phyloP scores from a whole-genome alignment of 2,113 vertebrate genomes.

The Rattus norvegicus region DNA sequence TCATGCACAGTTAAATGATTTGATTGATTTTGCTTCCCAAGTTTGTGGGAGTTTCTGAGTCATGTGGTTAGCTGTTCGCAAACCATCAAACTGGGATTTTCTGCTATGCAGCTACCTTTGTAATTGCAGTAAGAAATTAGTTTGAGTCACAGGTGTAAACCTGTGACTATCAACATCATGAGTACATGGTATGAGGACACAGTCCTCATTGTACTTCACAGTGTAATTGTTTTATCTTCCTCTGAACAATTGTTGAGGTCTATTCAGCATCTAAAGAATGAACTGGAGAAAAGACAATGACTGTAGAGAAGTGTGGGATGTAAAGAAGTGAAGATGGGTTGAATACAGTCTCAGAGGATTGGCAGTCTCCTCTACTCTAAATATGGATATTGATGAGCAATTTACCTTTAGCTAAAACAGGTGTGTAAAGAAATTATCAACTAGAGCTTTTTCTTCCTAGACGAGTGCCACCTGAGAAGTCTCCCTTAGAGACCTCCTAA shows the following conservation, averaged over 20 bases:
- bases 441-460: background rate
- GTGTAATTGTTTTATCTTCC: background rate
- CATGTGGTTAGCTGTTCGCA: background rate
- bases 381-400: background rate
- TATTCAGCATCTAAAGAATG: background rate
- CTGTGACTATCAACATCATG: background rate
- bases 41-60: constrained; percentile 12
- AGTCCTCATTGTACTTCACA: background rate
- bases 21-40: constrained; percentile 11
- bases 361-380: background rate
- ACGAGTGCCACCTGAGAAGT: background rate
- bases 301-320: background rate
- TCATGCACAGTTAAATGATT: constrained; percentile 44
- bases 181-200: background rate
- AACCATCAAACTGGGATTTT: background rate
- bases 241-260: background rate
- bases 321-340: background rate
- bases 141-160: background rate
- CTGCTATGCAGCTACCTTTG: background rate
- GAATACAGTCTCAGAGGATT: background rate
- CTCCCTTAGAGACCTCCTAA: background rate
- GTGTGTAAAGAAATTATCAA: background rate
- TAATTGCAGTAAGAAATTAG: background rate
- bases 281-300: background rate
- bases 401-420: background rate